Conservation (phyloP, 2,888 invertebrate species). For the Deilephila porcellus region DNA sequence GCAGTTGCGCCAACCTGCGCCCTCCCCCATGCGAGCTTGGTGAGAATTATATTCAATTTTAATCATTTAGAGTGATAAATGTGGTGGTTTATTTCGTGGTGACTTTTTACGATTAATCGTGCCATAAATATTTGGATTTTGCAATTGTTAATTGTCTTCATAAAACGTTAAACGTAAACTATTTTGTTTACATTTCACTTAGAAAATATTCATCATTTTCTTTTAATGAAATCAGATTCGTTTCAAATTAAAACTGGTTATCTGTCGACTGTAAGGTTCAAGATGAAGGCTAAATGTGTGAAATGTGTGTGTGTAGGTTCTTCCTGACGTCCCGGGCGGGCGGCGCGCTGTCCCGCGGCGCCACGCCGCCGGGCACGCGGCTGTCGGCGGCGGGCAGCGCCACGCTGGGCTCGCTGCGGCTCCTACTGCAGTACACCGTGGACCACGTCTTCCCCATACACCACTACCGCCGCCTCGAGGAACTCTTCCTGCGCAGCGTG, state of each 20-base stretch:
- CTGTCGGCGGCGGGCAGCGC: slow-evolving; percentile 83
- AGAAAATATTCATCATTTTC: too few relatives aligned
- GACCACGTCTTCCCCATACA: slow-evolving; percentile 94
- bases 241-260: too few relatives aligned
- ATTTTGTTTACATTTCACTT: too few relatives aligned
- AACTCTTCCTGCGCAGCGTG: slow-evolving; percentile 90
- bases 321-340: slow-evolving; percentile 84
- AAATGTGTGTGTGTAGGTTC: slow-evolving; percentile 85
- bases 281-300: not conserved
- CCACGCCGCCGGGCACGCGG: slow-evolving; percentile 90
- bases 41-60: slow-evolving; percentile 62
- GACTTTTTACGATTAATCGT: too few relatives aligned
- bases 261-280: too few relatives aligned
- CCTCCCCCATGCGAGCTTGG: slow-evolving; percentile 87
- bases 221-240: too few relatives aligned
- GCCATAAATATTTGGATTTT: too few relatives aligned
- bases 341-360: slow-evolving; percentile 87
- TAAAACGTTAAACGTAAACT: too few relatives aligned
- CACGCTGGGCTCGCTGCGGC: slow-evolving; percentile 91
- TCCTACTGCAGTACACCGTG: slow-evolving; percentile 94
- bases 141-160: too few relatives aligned
- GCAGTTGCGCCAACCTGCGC: slow-evolving; percentile 88
- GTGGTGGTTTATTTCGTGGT: too few relatives aligned
- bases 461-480: slow-evolving; percentile 91
- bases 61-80: not conserved